These are phyloP conservation scores for Cremastinae sp. DNA, from an alignment of 2,888 invertebrate genomes.

Conservation along the genomic window DNA sequence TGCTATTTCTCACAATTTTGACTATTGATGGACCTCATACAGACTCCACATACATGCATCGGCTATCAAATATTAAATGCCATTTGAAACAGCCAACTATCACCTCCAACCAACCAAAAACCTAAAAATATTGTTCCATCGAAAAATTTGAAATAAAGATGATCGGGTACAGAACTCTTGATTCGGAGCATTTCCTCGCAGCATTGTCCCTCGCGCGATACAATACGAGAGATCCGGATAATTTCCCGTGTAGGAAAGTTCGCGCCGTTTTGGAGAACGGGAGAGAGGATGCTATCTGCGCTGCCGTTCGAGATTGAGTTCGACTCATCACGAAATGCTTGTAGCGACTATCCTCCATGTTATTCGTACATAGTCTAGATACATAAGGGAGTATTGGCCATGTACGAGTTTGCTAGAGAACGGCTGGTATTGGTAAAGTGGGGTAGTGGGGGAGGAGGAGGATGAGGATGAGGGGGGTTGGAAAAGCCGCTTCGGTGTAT, in stretches of 20 bases:
- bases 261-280: slow-evolving; percentile 47
- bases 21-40: too few relatives aligned
- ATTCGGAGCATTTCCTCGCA: too few relatives aligned
- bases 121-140: too few relatives aligned
- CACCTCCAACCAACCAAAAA: too few relatives aligned
- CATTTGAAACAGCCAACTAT: too few relatives aligned
- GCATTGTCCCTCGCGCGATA: slow-evolving; percentile 1
- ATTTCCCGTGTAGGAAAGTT: slow-evolving; percentile 46
- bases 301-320: slow-evolving; percentile 74
- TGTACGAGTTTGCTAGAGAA: slow-evolving; percentile 54
- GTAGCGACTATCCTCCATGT: slow-evolving; percentile 70
- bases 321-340: slow-evolving; percentile 77
- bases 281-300: slow-evolving; percentile 56
- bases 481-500: slow-evolving; percentile 74
- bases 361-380: slow-evolving; percentile 73
- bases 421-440: slow-evolving; percentile 56
- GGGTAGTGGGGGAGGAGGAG: too few relatives aligned
- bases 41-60: too few relatives aligned
- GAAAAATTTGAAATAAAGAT: too few relatives aligned
- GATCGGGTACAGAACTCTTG: too few relatives aligned
- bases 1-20: too few relatives aligned
- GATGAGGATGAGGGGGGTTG: slow-evolving; percentile 65
- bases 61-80: too few relatives aligned
- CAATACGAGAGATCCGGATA: slow-evolving; percentile 37
- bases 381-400: slow-evolving; percentile 55